A percentile compares a stretch with the other conserved stretches of the same genome.
phyloP scores from a whole-genome alignment of 1,140 invertebrate species.

The Drusus annulatus region DNA sequence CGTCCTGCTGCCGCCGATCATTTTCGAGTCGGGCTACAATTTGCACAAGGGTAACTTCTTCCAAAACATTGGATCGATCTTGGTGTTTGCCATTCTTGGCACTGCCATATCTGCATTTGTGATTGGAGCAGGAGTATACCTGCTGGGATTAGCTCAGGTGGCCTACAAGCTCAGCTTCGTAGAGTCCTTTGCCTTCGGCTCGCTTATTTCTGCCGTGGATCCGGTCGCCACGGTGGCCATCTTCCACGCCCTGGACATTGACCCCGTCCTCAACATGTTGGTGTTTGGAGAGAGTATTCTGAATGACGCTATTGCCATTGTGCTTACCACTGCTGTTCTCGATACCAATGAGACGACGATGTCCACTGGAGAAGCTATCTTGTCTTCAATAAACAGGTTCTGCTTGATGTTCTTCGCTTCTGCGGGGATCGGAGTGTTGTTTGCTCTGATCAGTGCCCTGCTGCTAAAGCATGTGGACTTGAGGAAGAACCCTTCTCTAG shows the following conservation, averaged over 20 bases:
- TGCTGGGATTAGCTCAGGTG: conserved; percentile 90
- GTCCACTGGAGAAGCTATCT: conserved; percentile 85
- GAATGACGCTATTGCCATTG: conserved; percentile 98
- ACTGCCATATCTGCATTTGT: conserved; percentile 96
- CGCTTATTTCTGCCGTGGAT: conserved; percentile 98
- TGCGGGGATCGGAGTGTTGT: conserved; percentile 95
- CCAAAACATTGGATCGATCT: conserved; percentile 95
- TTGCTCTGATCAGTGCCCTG: conserved; percentile 94
- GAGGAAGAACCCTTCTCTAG: conserved; percentile 96
- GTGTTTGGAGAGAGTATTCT: conserved; percentile 98
- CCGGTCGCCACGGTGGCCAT: conserved; percentile 98
- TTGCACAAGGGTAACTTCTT: conserved; percentile 99
- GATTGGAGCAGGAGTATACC: conserved; percentile 95
- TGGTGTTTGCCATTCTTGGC: conserved; percentile 97
- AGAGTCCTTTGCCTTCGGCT: conserved; percentile 98
- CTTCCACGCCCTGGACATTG: conserved; percentile 96
- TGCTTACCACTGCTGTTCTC: conserved; percentile 91
- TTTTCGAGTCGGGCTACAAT: conserved; percentile 99
- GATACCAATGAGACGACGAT: conserved; percentile 83
- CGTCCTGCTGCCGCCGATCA: conserved; percentile 97
- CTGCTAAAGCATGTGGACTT: conserved; percentile 97
- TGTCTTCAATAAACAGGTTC: conserved; percentile 93
- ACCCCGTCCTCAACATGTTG: conserved; percentile 97
- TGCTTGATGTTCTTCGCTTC: conserved; percentile 99
- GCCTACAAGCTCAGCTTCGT: conserved; percentile 94